Percentiles rank a stretch among this genome's conserved stretches.
Evolutionary conservation across 2,888 invertebrate genomes (phyloP).

Genomic region (Sarcophaga subvicina): DNA sequence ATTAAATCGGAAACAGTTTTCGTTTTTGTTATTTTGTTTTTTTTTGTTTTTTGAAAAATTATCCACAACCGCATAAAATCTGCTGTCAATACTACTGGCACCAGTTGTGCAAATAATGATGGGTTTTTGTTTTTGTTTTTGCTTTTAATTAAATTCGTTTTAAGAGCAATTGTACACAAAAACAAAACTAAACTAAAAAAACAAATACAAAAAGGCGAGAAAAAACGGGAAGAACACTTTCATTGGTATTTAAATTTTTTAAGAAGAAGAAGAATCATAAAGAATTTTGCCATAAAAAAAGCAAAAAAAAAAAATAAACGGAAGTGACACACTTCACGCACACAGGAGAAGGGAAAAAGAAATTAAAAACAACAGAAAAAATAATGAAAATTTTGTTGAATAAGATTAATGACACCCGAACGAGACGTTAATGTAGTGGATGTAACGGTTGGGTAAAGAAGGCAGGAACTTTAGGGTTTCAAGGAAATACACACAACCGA

Average conservation of each 20-base stretch:
- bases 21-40: too few species aligned
- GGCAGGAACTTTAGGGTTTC: background rate
- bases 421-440: slow-evolving; percentile 2
- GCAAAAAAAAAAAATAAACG: background rate
- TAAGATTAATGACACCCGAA: slow-evolving; percentile 45
- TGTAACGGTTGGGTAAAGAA: too few species aligned
- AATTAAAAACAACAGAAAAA: background rate
- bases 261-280: too few species aligned
- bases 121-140: background rate
- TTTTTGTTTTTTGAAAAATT: background rate
- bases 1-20: background rate
- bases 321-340: background rate
- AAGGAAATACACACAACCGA: background rate
- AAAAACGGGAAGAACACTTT: background rate
- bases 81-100: slow-evolving; percentile 29
- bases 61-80: background rate
- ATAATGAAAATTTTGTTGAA: background rate
- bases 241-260: background rate
- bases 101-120: slow-evolving; percentile 20
- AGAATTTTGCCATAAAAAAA: too few species aligned
- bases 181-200: background rate
- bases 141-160: slow-evolving; percentile 10
- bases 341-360: background rate
- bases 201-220: background rate
- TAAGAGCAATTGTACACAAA: background rate